phyloP scores from a whole-genome alignment of 2,113 vertebrate genomes.

The Rhombomys opimus region DNA sequence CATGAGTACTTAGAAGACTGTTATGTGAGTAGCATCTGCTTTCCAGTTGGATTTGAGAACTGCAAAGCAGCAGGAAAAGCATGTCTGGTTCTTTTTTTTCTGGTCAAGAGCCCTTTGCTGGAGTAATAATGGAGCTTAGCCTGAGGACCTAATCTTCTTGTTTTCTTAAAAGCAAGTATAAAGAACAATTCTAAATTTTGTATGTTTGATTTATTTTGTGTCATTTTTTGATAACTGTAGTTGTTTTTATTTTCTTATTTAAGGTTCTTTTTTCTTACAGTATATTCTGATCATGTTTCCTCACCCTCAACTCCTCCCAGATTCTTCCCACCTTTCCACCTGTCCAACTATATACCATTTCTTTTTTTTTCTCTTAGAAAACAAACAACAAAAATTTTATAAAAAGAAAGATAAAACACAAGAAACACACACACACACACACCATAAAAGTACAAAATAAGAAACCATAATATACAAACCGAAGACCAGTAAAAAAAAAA shows the following conservation, averaged over 20 bases:
- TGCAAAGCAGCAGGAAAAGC: background rate
- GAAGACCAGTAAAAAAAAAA: background rate
- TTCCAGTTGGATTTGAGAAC: background rate
- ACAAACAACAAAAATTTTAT: background rate
- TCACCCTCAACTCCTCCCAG: background rate
- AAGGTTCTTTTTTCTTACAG: background rate
- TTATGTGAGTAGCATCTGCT: background rate
- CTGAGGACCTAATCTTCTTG: background rate
- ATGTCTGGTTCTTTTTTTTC: background rate
- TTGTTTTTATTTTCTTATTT: background rate
- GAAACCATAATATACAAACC: background rate
- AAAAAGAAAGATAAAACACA: background rate
- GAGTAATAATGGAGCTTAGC: background rate
- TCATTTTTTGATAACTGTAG: background rate
- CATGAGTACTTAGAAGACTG: background rate
- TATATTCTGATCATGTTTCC: background rate
- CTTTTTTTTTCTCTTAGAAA: background rate
- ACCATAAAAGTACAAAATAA: background rate
- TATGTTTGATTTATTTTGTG: background rate
- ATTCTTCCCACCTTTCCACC: background rate
- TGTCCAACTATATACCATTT: background rate
- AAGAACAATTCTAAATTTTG: background rate
- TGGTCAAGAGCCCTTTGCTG: background rate
- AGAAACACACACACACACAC: background rate
- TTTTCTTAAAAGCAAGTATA: background rate